phyloP scores from a whole-genome alignment of 64 coral and sea anemone genomes.

The Montipora sp. region DNA sequence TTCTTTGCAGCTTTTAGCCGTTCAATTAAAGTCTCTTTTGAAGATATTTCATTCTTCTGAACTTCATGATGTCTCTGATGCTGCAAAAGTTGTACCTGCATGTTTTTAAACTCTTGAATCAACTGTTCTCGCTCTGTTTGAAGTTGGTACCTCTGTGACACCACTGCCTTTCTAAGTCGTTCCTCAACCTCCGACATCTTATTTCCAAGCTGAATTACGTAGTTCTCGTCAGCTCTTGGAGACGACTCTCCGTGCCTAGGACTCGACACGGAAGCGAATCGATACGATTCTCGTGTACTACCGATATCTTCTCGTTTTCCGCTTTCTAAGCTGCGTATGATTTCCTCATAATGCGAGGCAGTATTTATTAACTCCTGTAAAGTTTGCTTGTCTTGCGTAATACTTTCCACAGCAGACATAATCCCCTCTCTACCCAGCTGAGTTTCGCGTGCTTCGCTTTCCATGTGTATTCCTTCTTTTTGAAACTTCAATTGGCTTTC shows the following conservation, averaged over 20 bases:
- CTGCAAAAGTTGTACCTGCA: conserved; percentile 86
- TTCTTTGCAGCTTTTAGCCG: conserved; percentile 84
- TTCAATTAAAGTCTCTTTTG: conserved; percentile 86
- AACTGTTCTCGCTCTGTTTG: conserved; percentile 83
- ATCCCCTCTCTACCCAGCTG: conserved; percentile 41
- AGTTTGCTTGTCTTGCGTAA: conserved; percentile 71
- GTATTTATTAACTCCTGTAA: conserved; percentile 83
- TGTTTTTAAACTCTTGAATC: conserved; percentile 85
- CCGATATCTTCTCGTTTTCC: background rate
- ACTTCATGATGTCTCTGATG: conserved; percentile 84
- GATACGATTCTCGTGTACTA: conserved; percentile 24
- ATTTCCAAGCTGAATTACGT: conserved; percentile 63
- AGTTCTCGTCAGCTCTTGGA: conserved; percentile 28
- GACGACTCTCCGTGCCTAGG: background rate
- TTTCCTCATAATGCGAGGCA: conserved; percentile 85
- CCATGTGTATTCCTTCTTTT: background rate
- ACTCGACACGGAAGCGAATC: background rate
- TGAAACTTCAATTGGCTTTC: conserved; percentile 66
- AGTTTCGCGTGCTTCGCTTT: conserved; percentile 9
- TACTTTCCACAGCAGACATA: conserved; percentile 73
- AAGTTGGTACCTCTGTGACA: conserved; percentile 90
- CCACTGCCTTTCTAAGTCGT: conserved; percentile 77
- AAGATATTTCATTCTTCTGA: conserved; percentile 82
- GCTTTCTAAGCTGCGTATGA: conserved; percentile 69
- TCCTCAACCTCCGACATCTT: conserved; percentile 94